phyloP scores from a whole-genome alignment of 2,888 invertebrate genomes.

The Diachrysia chrysitis region DNA sequence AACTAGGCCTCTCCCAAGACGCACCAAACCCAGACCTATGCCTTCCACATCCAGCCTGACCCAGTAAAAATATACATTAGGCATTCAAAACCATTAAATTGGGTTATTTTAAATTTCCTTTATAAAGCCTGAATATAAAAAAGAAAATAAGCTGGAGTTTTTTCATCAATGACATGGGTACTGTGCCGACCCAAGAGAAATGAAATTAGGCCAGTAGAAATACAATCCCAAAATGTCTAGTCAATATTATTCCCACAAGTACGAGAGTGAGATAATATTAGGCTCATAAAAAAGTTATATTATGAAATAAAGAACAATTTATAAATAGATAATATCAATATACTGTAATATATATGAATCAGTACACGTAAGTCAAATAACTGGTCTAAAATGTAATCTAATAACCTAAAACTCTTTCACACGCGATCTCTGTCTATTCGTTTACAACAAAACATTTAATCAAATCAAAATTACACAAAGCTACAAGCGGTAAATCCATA shows the following conservation, averaged over 20 bases:
- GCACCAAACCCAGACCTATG: too few relatives aligned
- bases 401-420: background rate
- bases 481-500: slow-evolving; percentile 52
- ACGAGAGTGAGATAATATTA: background rate
- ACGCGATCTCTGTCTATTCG: background rate
- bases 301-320: too few relatives aligned
- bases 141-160: background rate
- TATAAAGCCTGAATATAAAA: background rate
- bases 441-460: slow-evolving; percentile 10
- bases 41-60: too few relatives aligned
- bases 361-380: background rate
- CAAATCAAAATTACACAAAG: slow-evolving; percentile 41
- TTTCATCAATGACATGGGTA: background rate
- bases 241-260: background rate
- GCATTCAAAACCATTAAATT: too few relatives aligned
- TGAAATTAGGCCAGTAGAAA: background rate
- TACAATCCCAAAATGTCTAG: background rate
- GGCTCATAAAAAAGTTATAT: background rate
- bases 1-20: too few relatives aligned
- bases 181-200: background rate
- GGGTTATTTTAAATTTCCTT: too few relatives aligned
- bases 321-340: too few relatives aligned
- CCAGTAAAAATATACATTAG: too few relatives aligned
- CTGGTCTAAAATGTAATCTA: background rate
- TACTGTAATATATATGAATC: background rate